Evolutionary conservation across 2,888 invertebrate genomes (phyloP).

Genomic region (Petrophora chlorosata): DNA sequence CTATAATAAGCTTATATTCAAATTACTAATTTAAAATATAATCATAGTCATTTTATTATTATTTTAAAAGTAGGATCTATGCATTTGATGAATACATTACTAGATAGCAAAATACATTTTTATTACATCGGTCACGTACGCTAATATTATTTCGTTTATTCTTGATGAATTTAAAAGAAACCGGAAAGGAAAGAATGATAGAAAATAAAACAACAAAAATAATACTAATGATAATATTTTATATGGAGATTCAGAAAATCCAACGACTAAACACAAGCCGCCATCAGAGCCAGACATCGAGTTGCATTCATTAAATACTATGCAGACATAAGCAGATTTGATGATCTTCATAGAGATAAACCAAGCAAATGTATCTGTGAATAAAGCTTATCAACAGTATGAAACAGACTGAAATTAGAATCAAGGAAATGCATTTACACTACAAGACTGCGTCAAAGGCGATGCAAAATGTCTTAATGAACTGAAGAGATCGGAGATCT

Average conservation of each 20-base stretch:
- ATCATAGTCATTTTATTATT: no score
- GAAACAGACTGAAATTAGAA: background rate
- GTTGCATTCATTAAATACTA: background rate
- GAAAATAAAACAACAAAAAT: no score
- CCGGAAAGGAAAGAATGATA: no score
- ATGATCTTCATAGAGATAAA: background rate
- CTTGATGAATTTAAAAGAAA: no score
- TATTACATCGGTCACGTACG: no score
- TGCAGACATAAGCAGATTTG: background rate
- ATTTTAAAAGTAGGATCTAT: no score
- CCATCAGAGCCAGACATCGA: background rate
- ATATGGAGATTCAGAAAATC: no score
- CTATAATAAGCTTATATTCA: background rate
- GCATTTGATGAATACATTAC: no score
- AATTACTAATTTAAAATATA: background rate
- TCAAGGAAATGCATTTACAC: background rate
- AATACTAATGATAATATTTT: no score
- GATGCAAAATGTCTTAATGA: background rate
- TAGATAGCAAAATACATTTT: no score
- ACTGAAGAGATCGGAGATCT: background rate
- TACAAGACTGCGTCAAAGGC: background rate
- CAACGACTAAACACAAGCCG: background rate
- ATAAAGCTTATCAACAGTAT: background rate
- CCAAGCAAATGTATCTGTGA: slow-evolving; percentile 1
- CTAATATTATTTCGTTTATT: no score